phyloP scores from a whole-genome alignment of 2,113 vertebrate species.

The Salvelinus fontinalis region DNA sequence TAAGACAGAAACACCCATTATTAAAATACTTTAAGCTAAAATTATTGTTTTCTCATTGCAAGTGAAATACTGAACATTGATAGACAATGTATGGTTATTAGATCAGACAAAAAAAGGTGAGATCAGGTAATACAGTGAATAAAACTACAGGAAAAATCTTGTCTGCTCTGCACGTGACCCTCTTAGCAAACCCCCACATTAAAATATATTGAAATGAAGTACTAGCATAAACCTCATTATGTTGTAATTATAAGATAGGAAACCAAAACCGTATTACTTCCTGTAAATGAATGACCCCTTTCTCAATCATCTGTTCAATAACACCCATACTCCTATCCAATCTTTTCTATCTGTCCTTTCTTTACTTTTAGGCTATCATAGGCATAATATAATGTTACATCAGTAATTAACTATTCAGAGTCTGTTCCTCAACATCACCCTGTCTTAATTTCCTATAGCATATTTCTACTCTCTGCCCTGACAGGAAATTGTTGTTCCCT shows the following conservation, averaged over 20 bases:
- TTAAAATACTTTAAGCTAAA: too few species aligned
- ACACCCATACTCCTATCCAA: background rate
- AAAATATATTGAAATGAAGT: too few species aligned
- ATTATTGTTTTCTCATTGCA: too few species aligned
- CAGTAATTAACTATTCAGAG: background rate
- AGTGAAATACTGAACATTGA: background rate
- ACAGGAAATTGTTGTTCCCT: background rate
- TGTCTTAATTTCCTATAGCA: background rate
- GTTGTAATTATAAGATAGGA: too few species aligned
- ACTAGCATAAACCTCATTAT: background rate
- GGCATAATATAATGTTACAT: background rate
- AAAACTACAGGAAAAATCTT: background rate
- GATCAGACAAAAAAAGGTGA: background rate
- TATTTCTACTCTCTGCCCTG: background rate
- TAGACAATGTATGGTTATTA: background rate
- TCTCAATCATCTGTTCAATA: background rate
- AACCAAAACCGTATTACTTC: background rate
- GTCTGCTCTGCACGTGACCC: background rate
- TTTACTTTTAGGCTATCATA: background rate
- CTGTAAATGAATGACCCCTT: background rate
- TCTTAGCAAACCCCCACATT: background rate
- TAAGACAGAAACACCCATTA: too few species aligned
- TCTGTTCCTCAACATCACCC: too few species aligned
- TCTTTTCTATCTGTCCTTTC: background rate
- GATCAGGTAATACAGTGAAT: background rate